Evolutionary conservation across 2,113 vertebrate genomes (phyloP), one percentile per base, ranked within the genome.

Genomic region (Cebus imitator): DNA sequence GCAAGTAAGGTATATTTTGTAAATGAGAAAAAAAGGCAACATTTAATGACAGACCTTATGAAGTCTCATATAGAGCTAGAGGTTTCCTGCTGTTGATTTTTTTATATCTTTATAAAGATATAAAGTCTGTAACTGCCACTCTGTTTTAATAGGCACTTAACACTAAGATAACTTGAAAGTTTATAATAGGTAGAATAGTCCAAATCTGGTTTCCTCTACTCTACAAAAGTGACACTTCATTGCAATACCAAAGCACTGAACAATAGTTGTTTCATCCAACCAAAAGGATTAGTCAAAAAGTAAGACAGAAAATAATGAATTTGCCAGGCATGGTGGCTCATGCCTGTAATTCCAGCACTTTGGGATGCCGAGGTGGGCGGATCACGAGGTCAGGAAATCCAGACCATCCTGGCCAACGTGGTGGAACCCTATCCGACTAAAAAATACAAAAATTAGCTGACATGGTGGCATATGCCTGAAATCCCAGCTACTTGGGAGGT

Each of bases 231-330:
- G 32, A 50, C 1, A 94, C 43, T 80, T 92, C 32, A 90, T 13
- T 94, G 10, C 20, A 57, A 52, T 35, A 72, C 4, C 40, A 78
- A 9, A 96, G 57, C 35, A 27, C 84, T 92, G 21, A 76, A 83
- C 27, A 86, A 30, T 13, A 75, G 18, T 64, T 90, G 89, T 91
- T 93, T 91, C 13, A 87, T 73, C 23, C 66, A 72, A 81, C 43
- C 37, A 90, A 94, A 95, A 43, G 3, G 8, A 72, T 48, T 55
- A 87, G 35, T 84, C 37, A 92, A 92, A 96, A 91, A 87, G 45
- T 37, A 64, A 72, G 72, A 87, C 25, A 58, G 83, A 90, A 96
- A 86, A 61, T 35, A 55, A 90, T 58, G 13, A 80, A 52, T 52
- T 52, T 52, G 8, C 57, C 57, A 25, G 57, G 57, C 57, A 58